Evolutionary conservation across 2,113 vertebrate species (phyloP), one percentile per base, ranked within the genome.

Genomic region (Myrmophylax atrothorax): DNA sequence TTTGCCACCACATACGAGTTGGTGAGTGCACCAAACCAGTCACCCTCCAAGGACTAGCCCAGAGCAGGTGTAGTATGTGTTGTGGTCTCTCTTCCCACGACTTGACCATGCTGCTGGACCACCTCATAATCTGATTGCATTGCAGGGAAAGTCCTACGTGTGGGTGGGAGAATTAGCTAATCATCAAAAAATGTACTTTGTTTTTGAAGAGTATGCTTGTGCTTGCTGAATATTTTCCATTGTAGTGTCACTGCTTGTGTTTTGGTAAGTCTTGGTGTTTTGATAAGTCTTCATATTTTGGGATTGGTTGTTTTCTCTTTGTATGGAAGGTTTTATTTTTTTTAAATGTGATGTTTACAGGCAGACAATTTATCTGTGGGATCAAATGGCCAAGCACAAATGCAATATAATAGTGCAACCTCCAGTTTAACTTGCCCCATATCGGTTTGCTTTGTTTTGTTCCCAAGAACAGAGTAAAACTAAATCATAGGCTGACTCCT

Each of bases 91-190:
- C 11, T 74, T 67, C 46, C 58, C 19, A 28, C 47, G 26, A n/a
- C 53, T 20, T 88, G 38, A 49, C 33, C 6, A 0, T 28, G 13
- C 38, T 50, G 47, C 62, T 7, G 7, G 56, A 37, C 16, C 35
- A 49, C 10, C 1, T 1, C 38, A 7, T 4, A 12, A 20, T 28
- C 38, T 60, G 20, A 40, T 55, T 22, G 18, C 4, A 3, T 47
- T 44, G 40, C 63, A 70, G 50, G 25, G 13, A 49, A 10, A 28
- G 53, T 76, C 46, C 19, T 53, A 4, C 0, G 0, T 9, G 53
- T 55, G 33, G 12, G 31, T 25, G 22, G 18, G 37, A 73, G 28
- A 78, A 31, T 25, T 60, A 56, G 42, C 7, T 46, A 55, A 24
- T 16, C 19, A 73, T 60, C 22, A 12, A 79, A 37, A 93, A 60